phyloP scores from a whole-genome alignment of 1,140 invertebrate species.

The Steinernema feltiae region DNA sequence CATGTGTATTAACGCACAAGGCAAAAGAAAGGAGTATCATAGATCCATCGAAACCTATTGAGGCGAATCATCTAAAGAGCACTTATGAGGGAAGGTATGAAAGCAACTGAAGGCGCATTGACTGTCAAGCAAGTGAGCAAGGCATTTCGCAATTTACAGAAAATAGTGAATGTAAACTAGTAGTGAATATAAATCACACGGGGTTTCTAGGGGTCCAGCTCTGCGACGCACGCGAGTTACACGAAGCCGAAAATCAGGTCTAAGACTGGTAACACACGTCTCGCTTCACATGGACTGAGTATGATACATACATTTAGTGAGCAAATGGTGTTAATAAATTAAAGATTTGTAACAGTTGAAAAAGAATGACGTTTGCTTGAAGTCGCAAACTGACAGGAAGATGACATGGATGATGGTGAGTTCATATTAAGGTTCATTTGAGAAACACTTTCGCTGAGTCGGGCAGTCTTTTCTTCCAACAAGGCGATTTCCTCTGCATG shows the following conservation, averaged over 20 bases:
- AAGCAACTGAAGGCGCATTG: not conserved
- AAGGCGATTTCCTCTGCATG: not conserved
- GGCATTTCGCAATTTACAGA: not conserved
- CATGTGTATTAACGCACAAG: not conserved
- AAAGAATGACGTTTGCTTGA: not conserved
- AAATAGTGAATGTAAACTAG: not conserved
- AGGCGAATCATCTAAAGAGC: not conserved
- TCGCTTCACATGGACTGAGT: too few species aligned
- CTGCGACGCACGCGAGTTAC: too few species aligned
- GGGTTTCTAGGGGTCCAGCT: too few species aligned
- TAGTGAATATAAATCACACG: too few species aligned
- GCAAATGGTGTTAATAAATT: slow-evolving; percentile 6
- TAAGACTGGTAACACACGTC: not conserved
- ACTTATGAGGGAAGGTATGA: not conserved
- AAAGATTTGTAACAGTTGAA: not conserved
- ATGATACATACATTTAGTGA: not conserved
- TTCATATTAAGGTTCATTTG: not conserved
- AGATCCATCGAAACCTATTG: not conserved
- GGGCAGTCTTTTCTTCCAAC: not conserved
- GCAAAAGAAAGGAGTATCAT: not conserved
- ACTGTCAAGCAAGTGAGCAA: not conserved
- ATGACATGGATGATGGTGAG: not conserved
- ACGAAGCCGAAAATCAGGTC: too few species aligned
- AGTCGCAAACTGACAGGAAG: not conserved
- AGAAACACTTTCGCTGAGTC: not conserved